Conservation (phyloP, 2,888 invertebrate species). For the Habroteleia sp. region DNA sequence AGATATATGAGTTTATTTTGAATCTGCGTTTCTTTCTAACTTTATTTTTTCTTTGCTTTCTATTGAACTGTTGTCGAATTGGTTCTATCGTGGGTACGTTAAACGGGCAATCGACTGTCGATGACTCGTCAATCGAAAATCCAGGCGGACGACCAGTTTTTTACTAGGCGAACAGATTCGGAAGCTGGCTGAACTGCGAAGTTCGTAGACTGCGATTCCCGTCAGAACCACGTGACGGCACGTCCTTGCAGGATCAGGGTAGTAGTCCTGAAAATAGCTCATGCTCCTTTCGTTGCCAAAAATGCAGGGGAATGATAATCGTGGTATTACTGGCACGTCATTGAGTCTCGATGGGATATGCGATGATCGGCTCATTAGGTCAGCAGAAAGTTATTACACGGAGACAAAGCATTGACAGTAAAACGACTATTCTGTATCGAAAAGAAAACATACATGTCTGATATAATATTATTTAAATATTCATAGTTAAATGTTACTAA, state of each 20-base stretch:
- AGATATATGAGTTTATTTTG: too few species aligned
- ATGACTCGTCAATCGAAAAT: conserved; percentile 80
- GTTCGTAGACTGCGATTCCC: conserved; percentile 34
- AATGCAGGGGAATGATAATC: conserved; percentile 49
- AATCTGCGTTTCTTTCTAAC: too few species aligned
- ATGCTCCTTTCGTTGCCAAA: conserved; percentile 63
- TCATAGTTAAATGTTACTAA: too few species aligned
- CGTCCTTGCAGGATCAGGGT: conserved; percentile 80
- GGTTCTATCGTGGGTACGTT: too few species aligned
- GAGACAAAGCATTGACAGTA: too few species aligned
- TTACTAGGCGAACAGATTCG: conserved; percentile 79
- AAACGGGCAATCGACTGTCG: conserved; percentile 76
- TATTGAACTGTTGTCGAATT: too few species aligned
- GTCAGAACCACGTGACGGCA: conserved; percentile 76
- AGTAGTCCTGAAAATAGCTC: conserved; percentile 71
- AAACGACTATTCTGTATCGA: too few species aligned
- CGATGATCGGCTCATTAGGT: too few species aligned
- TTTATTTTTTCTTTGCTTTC: too few species aligned
- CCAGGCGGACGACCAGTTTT: conserved; percentile 80
- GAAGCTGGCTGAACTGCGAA: conserved; percentile 68
- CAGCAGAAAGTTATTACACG: too few species aligned
- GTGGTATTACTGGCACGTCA: conserved; percentile 16
- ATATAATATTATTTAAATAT: too few species aligned
- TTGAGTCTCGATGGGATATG: not conserved
- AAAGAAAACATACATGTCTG: too few species aligned